Conservation (phyloP, 2,888 invertebrate species). For the Apodemia mormo region DNA sequence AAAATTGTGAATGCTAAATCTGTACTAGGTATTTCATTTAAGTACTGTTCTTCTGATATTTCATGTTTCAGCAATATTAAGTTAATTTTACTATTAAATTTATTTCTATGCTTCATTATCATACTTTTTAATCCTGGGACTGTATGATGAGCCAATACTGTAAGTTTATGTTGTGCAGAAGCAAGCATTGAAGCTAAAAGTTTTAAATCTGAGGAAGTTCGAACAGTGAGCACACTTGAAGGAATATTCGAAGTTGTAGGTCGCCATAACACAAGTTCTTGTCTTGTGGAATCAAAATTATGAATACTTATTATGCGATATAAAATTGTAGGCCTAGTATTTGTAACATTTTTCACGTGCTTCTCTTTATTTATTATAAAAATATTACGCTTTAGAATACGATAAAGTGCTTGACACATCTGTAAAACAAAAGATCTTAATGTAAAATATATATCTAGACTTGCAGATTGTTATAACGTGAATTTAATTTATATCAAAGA, state of each 20-base stretch:
- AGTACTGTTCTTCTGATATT: conserved; percentile 39
- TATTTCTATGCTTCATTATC: conserved; percentile 46
- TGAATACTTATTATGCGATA: conserved; percentile 41
- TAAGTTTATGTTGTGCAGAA: conserved; percentile 40
- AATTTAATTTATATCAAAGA: too few species aligned
- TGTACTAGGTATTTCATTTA: conserved; percentile 47
- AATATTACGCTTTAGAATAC: conserved; percentile 38
- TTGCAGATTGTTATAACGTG: too few species aligned
- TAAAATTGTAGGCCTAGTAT: conserved; percentile 33
- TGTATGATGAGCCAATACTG: conserved; percentile 48
- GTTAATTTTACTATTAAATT: conserved; percentile 44
- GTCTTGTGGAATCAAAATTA: conserved; percentile 24
- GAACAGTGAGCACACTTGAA: conserved; percentile 42
- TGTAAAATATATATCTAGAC: too few species aligned
- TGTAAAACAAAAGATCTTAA: conserved; percentile 24
- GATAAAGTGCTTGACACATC: conserved; percentile 42
- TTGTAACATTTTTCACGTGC: conserved; percentile 9
- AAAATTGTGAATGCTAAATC: conserved; percentile 44
- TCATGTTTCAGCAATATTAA: conserved; percentile 49
- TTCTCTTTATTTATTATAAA: conserved; percentile 44
- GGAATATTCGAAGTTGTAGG: conserved; percentile 35
- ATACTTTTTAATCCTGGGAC: conserved; percentile 44
- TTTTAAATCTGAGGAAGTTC: conserved; percentile 40
- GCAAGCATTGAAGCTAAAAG: conserved; percentile 37
- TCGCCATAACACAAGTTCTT: conserved; percentile 41